phyloP scores from a whole-genome alignment of 2,888 invertebrate species.

The Lepidochrysops patricia region DNA sequence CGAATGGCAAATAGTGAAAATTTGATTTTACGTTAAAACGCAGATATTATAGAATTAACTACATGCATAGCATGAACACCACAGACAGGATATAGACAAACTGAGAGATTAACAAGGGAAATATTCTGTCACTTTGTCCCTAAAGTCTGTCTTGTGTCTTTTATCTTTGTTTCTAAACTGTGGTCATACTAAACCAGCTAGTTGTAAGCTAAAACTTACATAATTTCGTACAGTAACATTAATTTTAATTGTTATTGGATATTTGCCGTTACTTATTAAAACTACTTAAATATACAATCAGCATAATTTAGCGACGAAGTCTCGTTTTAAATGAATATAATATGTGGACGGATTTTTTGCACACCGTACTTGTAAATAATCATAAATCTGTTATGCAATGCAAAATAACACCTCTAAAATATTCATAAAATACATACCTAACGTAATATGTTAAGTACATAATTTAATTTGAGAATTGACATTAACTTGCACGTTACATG shows the following conservation, averaged over 20 bases:
- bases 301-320: neutral
- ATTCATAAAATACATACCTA: neutral
- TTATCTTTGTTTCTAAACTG: too few relatives aligned
- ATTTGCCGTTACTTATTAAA: too few relatives aligned
- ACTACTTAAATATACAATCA: neutral
- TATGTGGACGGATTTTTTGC: slow-evolving; percentile 10
- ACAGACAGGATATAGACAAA: too few relatives aligned
- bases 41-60: too few relatives aligned
- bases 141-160: too few relatives aligned
- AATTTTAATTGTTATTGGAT: too few relatives aligned
- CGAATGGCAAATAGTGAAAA: neutral
- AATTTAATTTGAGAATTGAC: neutral
- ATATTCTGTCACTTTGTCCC: too few relatives aligned
- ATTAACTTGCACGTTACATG: neutral
- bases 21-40: neutral
- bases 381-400: neutral
- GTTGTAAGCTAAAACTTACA: too few relatives aligned
- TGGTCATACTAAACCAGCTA: too few relatives aligned
- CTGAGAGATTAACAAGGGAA: too few relatives aligned
- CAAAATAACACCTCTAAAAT: neutral
- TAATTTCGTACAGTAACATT: too few relatives aligned
- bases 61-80: too few relatives aligned
- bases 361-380: neutral
- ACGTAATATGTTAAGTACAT: neutral
- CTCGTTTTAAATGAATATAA: neutral